Base-by-base conservation (phyloP, 2,113 vertebrate species). In the Zeus faber region DNA sequence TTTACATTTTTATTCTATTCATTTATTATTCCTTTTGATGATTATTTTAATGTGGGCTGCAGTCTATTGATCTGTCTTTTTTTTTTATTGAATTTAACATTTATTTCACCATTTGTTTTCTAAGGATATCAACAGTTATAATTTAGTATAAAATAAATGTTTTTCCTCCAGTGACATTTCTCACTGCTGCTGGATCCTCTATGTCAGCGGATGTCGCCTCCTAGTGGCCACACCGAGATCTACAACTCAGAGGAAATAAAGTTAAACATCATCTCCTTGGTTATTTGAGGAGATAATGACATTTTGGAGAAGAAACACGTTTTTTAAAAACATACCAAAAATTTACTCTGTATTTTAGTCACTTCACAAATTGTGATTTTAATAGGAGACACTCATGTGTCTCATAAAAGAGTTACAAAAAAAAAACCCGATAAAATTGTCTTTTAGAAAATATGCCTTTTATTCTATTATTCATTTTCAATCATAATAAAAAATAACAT, bases 401-500 rank as follows among this genome's bases (percentile, higher is more conserved):
- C 33, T 5, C 33, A 13, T 35, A 35, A 35, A 35, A 9, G 14
- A 11, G 4, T 4, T 4, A 37, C 33, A 37, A 14, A 9, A 11
- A 37, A 37, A n/a, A 37, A 37, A 37, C 33, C 26, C 4, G n/a
- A 14, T 37, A 13, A 1, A 33, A 33, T 2, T 13, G 13, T 10
- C 31, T 8, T 37, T 3, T n/a, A 37, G 33, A 37, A 37, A 37
- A 37, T 37, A 33, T 33, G 9, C 33, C 9, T 37, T 37, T 37
- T 35, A 35, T 35, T 35, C n/a, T 37, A 37, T 37, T 37, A 37
- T 37, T 37, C 33, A 37, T 11, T 37, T 33, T 37, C 13, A n/a
- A 9, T 37, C 2, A 37, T 37, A 37, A 37, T 14, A 37, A 37
- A n/a, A 37, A 14, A 37, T 4, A 5, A 37, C 33, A 14, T 37